A percentile compares a stretch with the other conserved stretches of the same genome.
phyloP scores from a whole-genome alignment of 1,140 invertebrate species.

The Drosophila jambulina region DNA sequence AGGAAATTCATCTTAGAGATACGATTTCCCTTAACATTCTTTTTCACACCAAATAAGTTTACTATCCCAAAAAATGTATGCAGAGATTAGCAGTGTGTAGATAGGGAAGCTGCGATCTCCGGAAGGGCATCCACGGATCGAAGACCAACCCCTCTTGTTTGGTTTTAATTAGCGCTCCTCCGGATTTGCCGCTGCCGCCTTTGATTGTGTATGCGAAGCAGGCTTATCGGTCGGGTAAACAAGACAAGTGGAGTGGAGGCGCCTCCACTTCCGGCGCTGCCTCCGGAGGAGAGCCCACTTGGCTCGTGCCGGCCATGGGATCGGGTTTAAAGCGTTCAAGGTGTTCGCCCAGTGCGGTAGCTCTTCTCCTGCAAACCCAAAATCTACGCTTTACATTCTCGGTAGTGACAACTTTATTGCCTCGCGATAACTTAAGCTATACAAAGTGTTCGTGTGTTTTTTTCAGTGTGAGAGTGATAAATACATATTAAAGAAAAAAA shows the following conservation, averaged over 20 bases:
- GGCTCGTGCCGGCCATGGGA: not conserved
- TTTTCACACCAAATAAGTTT: not conserved
- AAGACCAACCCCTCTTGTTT: conserved; percentile 16
- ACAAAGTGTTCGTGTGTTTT: conserved; percentile 58
- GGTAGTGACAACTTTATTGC: conserved; percentile 40
- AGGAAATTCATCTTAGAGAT: not conserved
- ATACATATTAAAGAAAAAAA: conserved; percentile 6
- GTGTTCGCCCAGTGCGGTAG: conserved; percentile 51
- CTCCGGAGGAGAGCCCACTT: conserved; percentile 9
- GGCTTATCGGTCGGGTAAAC: conserved; percentile 38
- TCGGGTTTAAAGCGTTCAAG: conserved; percentile 43
- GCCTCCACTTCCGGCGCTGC: conserved; percentile 25
- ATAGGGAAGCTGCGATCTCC: conserved; percentile 6
- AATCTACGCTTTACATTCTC: not conserved
- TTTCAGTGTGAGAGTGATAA: conserved; percentile 12
- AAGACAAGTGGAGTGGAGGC: conserved; percentile 3
- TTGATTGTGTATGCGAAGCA: conserved; percentile 16
- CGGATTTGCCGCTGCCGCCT: conserved; percentile 9
- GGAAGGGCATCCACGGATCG: conserved; percentile 25
- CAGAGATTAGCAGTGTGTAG: conserved; percentile 9
- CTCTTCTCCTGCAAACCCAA: conserved; percentile 4
- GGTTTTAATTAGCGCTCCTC: conserved; percentile 36
- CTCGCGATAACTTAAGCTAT: conserved; percentile 63
- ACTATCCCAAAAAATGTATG: not conserved
- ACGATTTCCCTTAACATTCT: not conserved